Base-by-base conservation (phyloP, 2,797 vertebrate species). In the Microhierax caerulescens region DNA sequence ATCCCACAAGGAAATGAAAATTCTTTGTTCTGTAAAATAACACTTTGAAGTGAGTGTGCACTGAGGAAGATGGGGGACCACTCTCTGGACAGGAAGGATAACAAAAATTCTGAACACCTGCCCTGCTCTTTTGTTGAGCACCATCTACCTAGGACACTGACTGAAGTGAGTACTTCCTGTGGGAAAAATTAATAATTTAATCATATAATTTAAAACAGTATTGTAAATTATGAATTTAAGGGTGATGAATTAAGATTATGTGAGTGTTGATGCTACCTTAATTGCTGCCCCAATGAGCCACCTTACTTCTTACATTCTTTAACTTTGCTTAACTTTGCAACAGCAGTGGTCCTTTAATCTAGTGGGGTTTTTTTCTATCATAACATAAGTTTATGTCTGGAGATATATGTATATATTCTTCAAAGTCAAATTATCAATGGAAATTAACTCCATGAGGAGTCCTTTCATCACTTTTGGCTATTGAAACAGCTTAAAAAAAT, bases 1-100 rank as follows among this genome's bases (percentile, higher is more conserved):
- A 64, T 84, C 78, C 76, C 85, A 69, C 61, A 94, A 90, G 85
- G 75, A 83, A 95, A 93, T 63, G 47, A 83, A 94, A 88, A 88
- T 69, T 65, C 73, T 91, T 72, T 59, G 75, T 91, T 94, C 89
- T 83, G 72, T 83, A 75, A 82, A 94, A 82, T 57, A 63, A 39
- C 32, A 64, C 41, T 89, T 89, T 89, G 67, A 91, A 89, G 59
- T 1, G 8, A 64, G 20, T 53, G 19, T 67, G 60, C 64, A 17
- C 34, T 61, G 45, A 85, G 54, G 51, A 92, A 83, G 53, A 45
- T 36, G 36, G 30, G 68, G 27, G 25, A 85, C 41, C 24, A 54
- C 39, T 65, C 72, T 85, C 34, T 67, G 41, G 91, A 73, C 34
- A 53, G 60, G 30, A 64, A 74, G 57, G 79, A 39, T 80, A 81